phyloP scores from a whole-genome alignment of 2,113 vertebrate species.

The Prinia subflava region DNA sequence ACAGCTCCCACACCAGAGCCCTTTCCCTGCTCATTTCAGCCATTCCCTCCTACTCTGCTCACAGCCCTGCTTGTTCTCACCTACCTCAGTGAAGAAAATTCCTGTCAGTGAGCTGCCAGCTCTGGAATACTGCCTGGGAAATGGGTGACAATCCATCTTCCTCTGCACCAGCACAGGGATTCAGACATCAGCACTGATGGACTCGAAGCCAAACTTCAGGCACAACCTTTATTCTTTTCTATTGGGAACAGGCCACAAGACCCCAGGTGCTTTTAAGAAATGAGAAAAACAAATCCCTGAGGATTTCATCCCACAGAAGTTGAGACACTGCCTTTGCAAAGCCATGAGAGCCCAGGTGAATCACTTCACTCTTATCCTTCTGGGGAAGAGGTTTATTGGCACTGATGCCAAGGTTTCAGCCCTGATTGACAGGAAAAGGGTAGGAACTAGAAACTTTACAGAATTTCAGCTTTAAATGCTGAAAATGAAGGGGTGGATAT shows the following conservation, averaged over 20 bases:
- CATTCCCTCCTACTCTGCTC: not conserved
- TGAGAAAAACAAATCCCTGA: not conserved
- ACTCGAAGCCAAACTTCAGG: not conserved
- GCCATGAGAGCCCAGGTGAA: not conserved
- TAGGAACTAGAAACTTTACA: not conserved
- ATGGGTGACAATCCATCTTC: not conserved
- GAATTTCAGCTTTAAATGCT: not conserved
- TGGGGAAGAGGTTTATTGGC: not conserved
- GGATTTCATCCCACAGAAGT: not conserved
- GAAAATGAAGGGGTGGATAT: not conserved
- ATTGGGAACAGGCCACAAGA: not conserved
- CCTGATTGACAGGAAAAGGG: not conserved
- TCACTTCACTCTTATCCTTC: not conserved
- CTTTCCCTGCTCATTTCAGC: not conserved
- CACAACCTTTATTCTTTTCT: not conserved
- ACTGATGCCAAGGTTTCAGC: not conserved
- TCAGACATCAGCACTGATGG: not conserved
- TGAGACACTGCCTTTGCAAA: not conserved
- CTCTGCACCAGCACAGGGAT: not conserved
- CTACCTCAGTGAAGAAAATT: not conserved
- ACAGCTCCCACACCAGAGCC: not conserved
- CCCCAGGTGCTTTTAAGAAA: not conserved
- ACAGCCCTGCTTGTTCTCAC: not conserved
- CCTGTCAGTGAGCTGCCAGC: not conserved
- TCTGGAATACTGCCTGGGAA: not conserved